A percentile compares a stretch with the other conserved stretches of the same genome.
Conservation (phyloP, 2,113 vertebrate genomes). For the Hemiscyllium ocellatum region DNA sequence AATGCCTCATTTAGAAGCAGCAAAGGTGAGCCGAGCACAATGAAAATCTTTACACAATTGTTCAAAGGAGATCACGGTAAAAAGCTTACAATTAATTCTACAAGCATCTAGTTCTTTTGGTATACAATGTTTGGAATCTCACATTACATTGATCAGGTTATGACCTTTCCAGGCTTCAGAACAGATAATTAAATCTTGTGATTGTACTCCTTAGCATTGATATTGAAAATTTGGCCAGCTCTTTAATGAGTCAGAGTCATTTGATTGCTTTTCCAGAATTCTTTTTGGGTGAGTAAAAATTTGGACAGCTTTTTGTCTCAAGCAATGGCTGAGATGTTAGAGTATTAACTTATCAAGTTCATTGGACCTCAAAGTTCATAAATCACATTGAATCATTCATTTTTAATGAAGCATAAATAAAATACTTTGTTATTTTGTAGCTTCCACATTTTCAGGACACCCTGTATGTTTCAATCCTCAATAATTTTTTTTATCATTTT, state of each 20-base stretch:
- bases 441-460: background rate
- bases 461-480: background rate
- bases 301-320: background rate
- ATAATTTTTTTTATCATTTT: background rate
- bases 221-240: constrained; percentile 1
- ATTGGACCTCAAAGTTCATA: too few relatives aligned
- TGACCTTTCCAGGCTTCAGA: background rate
- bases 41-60: background rate
- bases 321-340: background rate
- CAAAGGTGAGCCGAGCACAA: background rate
- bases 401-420: background rate
- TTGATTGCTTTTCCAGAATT: background rate
- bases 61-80: background rate
- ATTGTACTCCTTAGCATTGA: background rate
- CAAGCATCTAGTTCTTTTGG: background rate
- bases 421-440: background rate
- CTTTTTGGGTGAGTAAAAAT: background rate
- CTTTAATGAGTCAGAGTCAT: background rate
- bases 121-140: background rate
- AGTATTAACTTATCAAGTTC: background rate
- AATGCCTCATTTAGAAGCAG: background rate
- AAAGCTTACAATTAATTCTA: background rate
- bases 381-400: background rate
- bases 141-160: background rate
- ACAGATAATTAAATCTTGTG: constrained; percentile 4